A percentile compares a stretch with the other conserved stretches of the same genome.
Conservation (phyloP, 2,888 invertebrate species). For the Prosapia bicincta region DNA sequence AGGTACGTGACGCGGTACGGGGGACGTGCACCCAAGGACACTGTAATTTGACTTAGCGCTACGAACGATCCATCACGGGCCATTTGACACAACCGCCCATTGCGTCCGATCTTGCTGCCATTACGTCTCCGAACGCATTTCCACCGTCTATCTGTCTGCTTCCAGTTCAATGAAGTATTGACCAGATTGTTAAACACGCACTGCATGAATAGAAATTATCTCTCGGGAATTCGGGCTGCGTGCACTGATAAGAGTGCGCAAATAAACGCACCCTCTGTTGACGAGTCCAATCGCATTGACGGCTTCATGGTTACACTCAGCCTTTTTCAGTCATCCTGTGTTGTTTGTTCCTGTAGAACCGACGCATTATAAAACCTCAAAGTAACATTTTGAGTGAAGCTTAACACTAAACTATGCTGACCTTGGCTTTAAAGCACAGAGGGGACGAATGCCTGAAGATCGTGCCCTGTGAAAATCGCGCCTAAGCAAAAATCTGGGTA, state of each 20-base stretch:
- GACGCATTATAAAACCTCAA: too few species aligned
- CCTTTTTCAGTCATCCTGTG: too few species aligned
- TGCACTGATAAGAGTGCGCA: not conserved
- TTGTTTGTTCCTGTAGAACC: too few species aligned
- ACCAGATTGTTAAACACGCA: not conserved
- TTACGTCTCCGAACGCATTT: not conserved
- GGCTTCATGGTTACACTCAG: too few species aligned
- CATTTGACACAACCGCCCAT: not conserved
- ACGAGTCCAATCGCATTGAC: too few species aligned
- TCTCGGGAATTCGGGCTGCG: not conserved
- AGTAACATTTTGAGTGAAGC: too few species aligned
- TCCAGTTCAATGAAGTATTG: not conserved
- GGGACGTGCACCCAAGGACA: not conserved
- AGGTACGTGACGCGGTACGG: not conserved
- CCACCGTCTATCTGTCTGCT: not conserved
- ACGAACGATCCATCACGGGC: not conserved
- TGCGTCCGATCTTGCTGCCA: not conserved
- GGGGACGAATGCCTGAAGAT: too few species aligned
- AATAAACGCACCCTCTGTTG: not conserved
- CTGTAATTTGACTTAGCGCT: not conserved
- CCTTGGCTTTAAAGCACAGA: too few species aligned
- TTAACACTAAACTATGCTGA: too few species aligned
- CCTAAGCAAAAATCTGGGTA: too few species aligned
- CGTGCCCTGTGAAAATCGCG: too few species aligned
- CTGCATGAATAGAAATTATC: not conserved